Evolutionary conservation across 2,113 vertebrate genomes (phyloP).

Genomic region (Pseudorasbora parva): DNA sequence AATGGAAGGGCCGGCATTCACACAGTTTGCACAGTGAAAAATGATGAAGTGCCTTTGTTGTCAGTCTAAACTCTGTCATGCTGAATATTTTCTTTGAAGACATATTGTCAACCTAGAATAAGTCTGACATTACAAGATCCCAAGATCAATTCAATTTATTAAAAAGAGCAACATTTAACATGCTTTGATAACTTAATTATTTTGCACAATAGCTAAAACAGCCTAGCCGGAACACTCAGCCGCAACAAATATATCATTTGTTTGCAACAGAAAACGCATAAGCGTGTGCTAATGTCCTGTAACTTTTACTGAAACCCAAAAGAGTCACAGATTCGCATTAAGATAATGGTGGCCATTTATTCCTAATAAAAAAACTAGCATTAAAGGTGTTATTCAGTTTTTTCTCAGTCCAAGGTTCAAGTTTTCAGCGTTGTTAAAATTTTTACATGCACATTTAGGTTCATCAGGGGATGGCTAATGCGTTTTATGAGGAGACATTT

Average conservation of each 20-base stretch:
- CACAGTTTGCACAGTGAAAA: constrained; percentile 3
- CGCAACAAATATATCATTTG: neutral
- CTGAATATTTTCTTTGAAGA: neutral
- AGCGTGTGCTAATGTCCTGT: neutral
- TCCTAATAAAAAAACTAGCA: neutral
- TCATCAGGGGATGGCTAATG: neutral
- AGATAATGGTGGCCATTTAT: neutral
- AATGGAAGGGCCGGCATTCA: neutral
- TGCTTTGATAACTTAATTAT: neutral
- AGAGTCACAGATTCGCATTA: neutral
- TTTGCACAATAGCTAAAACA: neutral
- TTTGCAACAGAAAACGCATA: neutral
- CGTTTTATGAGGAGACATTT: neutral
- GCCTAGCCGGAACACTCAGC: neutral
- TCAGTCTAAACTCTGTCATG: neutral
- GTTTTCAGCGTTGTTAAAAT: neutral
- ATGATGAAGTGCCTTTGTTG: neutral
- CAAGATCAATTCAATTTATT: neutral
- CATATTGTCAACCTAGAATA: neutral
- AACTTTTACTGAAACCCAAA: neutral
- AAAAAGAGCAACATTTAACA: neutral
- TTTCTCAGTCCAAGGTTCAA: neutral
- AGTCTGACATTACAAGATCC: no score
- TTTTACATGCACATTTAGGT: neutral
- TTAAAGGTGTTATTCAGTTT: neutral